Base-by-base conservation (phyloP, 2,797 vertebrate genomes). In the Scolopax bukidnonensis region DNA sequence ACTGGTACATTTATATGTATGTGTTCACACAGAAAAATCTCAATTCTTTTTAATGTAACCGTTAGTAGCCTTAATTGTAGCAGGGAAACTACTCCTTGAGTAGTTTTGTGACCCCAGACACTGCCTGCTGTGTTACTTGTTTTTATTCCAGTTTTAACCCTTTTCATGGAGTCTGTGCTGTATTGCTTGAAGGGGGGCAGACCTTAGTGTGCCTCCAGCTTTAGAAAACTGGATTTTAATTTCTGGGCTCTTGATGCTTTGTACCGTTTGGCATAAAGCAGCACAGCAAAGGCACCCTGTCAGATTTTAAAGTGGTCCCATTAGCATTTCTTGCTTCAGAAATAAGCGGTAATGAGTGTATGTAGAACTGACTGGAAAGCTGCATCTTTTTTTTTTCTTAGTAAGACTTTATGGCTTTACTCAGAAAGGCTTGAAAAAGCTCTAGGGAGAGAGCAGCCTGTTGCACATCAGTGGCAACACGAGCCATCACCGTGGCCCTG, bases 61-160 rank as follows among this genome's bases (percentile, higher is more conserved):
- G 7, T 2, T 4, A 33, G 11, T 51, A 73, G 30, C 27, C 21
- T 67, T 61, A 90, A 36, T n/a, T 84, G 38, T 57, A 54, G n/a
- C 28, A 83, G 59, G 50, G 54, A 93, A 84, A 51, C 28, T 4
- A 3, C 9, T 87, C 10, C 4, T 45, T 51, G 36, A 63, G 54
- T 56, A 78, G 67, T 75, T 93, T 51, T 1, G 10, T 84, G 91
- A 79, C 70, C 33, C 75, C 47, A 85, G 77, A 85, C 54, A 18
- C 50, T 85, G 64, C 75, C 88, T 74, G 78, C 83, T 91, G 89
- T 84, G 85, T 93, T 94, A 63, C 59, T 89, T 71, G 20, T 19
- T 93, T 84, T 85, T 63, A 67, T 81, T 91, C 43, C 41, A 45
- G 7, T 79, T 93, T 90, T 96, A 97, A 94, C 79, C n/a, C 54